Percentiles rank a stretch among this genome's conserved stretches.
phyloP scores from a whole-genome alignment of 2,797 vertebrate genomes.

The Rhabdomys pumilio region DNA sequence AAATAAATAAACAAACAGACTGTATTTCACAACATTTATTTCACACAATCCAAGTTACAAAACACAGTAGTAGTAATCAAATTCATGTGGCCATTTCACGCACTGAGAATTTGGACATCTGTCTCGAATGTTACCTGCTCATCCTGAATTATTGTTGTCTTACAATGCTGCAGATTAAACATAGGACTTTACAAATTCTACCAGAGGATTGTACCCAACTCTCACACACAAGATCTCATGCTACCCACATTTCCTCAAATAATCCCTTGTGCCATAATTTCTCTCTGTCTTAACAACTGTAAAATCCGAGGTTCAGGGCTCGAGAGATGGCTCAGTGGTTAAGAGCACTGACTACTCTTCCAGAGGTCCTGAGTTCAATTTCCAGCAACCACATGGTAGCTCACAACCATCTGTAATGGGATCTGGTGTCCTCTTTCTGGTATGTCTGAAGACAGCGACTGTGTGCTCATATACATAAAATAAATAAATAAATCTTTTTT shows the following conservation, averaged over 20 bases:
- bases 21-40: neutral
- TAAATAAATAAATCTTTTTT: too few species aligned
- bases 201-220: neutral
- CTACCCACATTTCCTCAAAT: neutral
- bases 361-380: too few species aligned
- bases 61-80: neutral
- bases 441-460: too few species aligned
- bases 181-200: neutral
- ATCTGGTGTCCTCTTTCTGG: too few species aligned
- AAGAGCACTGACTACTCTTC: too few species aligned
- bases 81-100: too few species aligned
- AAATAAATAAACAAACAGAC: neutral
- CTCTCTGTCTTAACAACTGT: neutral
- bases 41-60: neutral
- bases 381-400: too few species aligned
- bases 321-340: too few species aligned
- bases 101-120: neutral
- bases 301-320: neutral
- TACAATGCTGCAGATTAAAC: neutral
- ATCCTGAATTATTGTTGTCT: neutral
- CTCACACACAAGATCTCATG: neutral
- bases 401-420: too few species aligned
- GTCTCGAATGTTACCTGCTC: neutral
- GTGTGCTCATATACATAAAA: too few species aligned
- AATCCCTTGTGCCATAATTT: neutral